Evolutionary conservation across 1,140 invertebrate genomes (phyloP), one percentile per base, ranked within the genome.

Genomic region (Episyrphus balteatus): DNA sequence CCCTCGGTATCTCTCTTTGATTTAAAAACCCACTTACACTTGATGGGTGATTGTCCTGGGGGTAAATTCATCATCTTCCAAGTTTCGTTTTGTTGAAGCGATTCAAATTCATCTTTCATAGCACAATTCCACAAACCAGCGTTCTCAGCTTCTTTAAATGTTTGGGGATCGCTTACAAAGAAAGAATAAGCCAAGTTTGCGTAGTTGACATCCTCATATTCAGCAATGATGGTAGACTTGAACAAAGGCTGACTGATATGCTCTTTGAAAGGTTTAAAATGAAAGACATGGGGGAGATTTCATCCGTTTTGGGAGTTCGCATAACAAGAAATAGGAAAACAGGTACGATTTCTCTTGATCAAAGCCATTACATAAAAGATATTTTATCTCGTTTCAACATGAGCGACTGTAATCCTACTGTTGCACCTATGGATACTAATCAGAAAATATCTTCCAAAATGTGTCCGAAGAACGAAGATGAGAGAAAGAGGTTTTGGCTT

Each of bases 11-110:
- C 47, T 19, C 37, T 37, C 57, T 71, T 72, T 8, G 57, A 44
- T 49, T 56, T 58, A 46, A 58, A 70, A 8, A 70, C 55, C 70
- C 66, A 70, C 57, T 63, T 67, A 18, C 46, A 55, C n/a, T 48
- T 48, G 13, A 71, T 52, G 12, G 51, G 43, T 36, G 52, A 61
- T 49, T 56, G 43, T 36, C 51, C 50, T 44, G 50, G 31, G n/a
- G 56, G 63, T 49, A 56, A 37, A 12, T 58, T 44, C n/a, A 54
- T 42, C 19, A 67, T 12, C 19, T 49, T 43, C 57, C 62, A 66
- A 9, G 57, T 50, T 39, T 51, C 8, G 19, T 52, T 49, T 18
- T 14, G 18, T 26, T 32, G 6, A 3, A 52, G 18, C 13, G 37
- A 33, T 2, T 50, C 36, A 10, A 46, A 50, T 39, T 53, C 51